Conservation (phyloP, 2,113 vertebrate species). For the Heterocephalus glaber region DNA sequence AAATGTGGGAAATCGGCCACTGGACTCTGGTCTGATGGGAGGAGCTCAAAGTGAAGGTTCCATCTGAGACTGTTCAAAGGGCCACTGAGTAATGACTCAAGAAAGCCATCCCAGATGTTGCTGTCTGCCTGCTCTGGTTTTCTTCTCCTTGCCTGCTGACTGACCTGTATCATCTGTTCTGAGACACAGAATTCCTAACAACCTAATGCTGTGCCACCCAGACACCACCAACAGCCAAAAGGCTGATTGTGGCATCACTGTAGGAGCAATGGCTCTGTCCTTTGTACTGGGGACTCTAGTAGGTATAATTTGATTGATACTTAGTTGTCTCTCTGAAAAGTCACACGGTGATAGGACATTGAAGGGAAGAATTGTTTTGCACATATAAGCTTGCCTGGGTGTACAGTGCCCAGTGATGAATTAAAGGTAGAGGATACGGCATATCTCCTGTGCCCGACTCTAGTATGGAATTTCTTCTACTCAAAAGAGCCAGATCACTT, state of each 20-base stretch:
- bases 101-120: background rate
- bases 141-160: background rate
- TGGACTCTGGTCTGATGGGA: background rate
- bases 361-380: background rate
- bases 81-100: background rate
- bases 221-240: background rate
- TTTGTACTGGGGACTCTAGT: background rate
- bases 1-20: background rate
- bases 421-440: background rate
- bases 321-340: background rate
- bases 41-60: background rate
- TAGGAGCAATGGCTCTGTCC: background rate
- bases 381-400: no score
- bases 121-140: no score
- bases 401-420: fast-evolving
- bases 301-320: background rate
- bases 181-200: background rate
- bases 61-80: background rate
- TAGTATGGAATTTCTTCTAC: background rate
- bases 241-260: background rate
- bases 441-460: background rate
- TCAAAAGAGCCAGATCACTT: background rate
- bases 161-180: background rate
- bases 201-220: background rate
- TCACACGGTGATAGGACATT: background rate